Evolutionary conservation across 2,888 invertebrate genomes (phyloP), one percentile per base, ranked within the genome.

Genomic region (Ypsolopha scabrella): DNA sequence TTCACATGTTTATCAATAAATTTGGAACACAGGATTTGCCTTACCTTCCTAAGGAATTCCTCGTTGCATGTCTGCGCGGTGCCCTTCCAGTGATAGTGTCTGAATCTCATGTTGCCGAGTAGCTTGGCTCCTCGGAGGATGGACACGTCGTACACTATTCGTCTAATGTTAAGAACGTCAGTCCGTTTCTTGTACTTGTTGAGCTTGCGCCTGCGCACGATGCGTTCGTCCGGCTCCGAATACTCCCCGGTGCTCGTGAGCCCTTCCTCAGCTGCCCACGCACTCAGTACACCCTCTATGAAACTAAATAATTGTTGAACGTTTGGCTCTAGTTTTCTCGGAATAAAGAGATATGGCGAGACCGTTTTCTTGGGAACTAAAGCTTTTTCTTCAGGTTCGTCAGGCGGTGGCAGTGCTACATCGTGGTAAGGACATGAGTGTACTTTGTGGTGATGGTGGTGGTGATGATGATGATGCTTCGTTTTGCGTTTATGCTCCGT

Each of bases 61-160:
- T 95, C 94, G 73, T 96, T 96, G 87, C 96, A 96, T 64, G 93
- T 92, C 75, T 94, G 94, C 52, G 94, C 93, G 43, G 94, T 92
- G 57, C 93, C 91, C 66, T 94, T 93, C 91, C 94, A 94, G 78
- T 95, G 95, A 64, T 93, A 90, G 74, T 95, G 95, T 47, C 92
- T 88, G 73, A 90, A 92, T 58, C 92, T 85, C 48, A 92, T 88
- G 67, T 91, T 92, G 47, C 92, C 92, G 60, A 92, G 79, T 60
- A 90, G 87, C 56, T 89, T 86, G 6, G 91, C 89, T 34, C 91
- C 92, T 51, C 89, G 88, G 55, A 92, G 71, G 60, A 90, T 90
- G n/a, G 92, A 89, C 38, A 92, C 92, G 68, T 92, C 92, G 59
- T 88, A 88, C 37, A 91, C 92, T 56, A 93, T 88, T 37, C 92